Base-by-base conservation (phyloP, 53 echinoderm and acorn worm species). In the Pentamera pediparva region DNA sequence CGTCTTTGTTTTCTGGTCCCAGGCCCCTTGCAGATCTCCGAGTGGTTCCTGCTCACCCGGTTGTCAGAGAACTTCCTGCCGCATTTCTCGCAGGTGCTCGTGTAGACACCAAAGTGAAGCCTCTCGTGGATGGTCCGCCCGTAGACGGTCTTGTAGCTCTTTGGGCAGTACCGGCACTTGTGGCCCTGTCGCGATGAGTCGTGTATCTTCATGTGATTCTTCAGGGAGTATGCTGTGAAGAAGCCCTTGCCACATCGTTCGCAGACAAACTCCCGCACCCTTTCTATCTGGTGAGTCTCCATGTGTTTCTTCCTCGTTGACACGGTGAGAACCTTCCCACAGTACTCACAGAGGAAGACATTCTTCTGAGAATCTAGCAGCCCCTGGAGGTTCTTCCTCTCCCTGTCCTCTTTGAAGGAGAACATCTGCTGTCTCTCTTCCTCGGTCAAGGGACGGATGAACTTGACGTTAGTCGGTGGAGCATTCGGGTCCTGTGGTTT, bases 101-200 rank as follows among this genome's bases (percentile, higher is more conserved):
- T 9, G 1, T 34, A 21, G 35, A 72, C 51, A 47, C 31, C 38
- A 72, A 72, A 72, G 36, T 72, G 73, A 9, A 17, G 19, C 17
- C 73, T 28, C 26, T 72, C 73, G 38, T 72, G 73, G 9, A 51
- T 25, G n/a, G 73, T 72, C 17, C 73, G 52, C n/a, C 73, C 73
- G 24, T 50, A 72, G 34, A 72, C 19, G 12, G 73, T 72, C 31
- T 72, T 72, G 73, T 72, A 72, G 8, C 33, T 12, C 36, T 32
- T 72, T n/a, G 18, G 6, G 34, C 73, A 72, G 32, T 72, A 54
- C 7, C 73, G 52, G 21, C 73, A 72, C n/a, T 61, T 34, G n/a
- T 63, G 8, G 20, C 24, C 35, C 3, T 35, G 32, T 52, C 10
- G 33, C n/a, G 51, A 32, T 5, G 32, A 48, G 36, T 33, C 38